Conservation (phyloP, 2,113 vertebrate species). For the Neolamprologus sp. region DNA sequence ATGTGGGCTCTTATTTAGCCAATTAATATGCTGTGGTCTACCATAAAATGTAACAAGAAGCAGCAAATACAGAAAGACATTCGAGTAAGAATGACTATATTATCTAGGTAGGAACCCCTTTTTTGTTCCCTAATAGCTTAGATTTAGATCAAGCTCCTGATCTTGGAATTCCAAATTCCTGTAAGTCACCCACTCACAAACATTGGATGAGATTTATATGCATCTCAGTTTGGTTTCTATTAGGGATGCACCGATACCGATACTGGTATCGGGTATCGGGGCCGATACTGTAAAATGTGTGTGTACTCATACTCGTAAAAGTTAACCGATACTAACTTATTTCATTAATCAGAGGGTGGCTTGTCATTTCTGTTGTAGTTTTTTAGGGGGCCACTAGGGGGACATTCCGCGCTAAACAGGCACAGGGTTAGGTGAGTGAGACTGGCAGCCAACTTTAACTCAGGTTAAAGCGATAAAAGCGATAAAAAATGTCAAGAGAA, state of each 20-base stretch:
- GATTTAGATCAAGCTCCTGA: background rate
- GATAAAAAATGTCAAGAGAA: accelerated
- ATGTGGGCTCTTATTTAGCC: background rate
- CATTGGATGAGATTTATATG: background rate
- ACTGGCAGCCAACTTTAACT: no score
- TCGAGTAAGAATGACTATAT: background rate
- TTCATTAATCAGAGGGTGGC: no score
- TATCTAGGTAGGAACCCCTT: background rate
- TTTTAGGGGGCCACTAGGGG: no score
- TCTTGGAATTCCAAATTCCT: background rate
- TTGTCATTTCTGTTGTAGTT: no score
- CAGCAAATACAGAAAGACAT: background rate
- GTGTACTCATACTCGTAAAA: no score
- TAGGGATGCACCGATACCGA: no score
- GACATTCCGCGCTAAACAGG: no score
- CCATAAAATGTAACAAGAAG: background rate
- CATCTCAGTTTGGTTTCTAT: background rate
- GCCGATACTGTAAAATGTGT: no score
- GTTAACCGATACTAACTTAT: no score
- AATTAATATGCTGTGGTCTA: background rate
- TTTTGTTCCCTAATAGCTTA: background rate
- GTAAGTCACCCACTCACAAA: background rate
- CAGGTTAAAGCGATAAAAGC: no score
- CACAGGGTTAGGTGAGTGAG: no score
- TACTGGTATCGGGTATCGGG: no score